Base-by-base conservation (phyloP, 2,797 vertebrate genomes). In the Crax fasciolata region DNA sequence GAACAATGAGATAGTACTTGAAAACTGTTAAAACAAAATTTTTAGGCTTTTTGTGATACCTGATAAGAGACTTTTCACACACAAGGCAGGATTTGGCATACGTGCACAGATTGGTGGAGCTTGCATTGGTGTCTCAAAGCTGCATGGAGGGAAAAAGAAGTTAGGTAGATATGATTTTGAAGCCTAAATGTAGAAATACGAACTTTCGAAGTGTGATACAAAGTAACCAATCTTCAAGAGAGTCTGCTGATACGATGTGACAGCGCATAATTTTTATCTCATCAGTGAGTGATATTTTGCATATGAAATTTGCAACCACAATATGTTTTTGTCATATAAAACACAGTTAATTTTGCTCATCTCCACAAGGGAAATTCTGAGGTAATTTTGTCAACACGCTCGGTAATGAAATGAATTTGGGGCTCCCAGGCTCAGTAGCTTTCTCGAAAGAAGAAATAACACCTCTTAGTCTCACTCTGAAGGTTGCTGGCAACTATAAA, bases 261-360 rank as follows among this genome's bases (percentile, higher is more conserved):
- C 65, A 93, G 27, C 39, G n/a, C 68, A 85, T 78, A 52, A 48
- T 63, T 91, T 92, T 95, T 80, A 73, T 85, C 85, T 92, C 78
- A 77, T 87, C 84, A 92, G 44, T 25, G 75, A 93, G 58, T 81
- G 48, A 76, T 92, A 74, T 75, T 92, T 90, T 91, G 90, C 38
- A 61, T 84, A 87, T 72, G 71, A 90, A 95, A 88, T 91, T 65
- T 84, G 49, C 79, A 81, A 93, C 52, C 63, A 73, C 25, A 93
- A 78, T 96, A 73, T 84, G 51, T 30, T 84, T 96, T 89, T 90
- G 66, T 93, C 73, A 75, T 79, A 94, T 84, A 86, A 95, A 97
- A 95, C 49, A 77, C 49, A 94, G 91, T 77, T 97, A 95, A 96
- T 97, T 96, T 91, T 97, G 58, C 51, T 93, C 62, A 43, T 41